These are phyloP conservation scores for Pipistrellus kuhlii DNA, from an alignment of 2,797 vertebrate species.

Conservation along the genomic window DNA sequence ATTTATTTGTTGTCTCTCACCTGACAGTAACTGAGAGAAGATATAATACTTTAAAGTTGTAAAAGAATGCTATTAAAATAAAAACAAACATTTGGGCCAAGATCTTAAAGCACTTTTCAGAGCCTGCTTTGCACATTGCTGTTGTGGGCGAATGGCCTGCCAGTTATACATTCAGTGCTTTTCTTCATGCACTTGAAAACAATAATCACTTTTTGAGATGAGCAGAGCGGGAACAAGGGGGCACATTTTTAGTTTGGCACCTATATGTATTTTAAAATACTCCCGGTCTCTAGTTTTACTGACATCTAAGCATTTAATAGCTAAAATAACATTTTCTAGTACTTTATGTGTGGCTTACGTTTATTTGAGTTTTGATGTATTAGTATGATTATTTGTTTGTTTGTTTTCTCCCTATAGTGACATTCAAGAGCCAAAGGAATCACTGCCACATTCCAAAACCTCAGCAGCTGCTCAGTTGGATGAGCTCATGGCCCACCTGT, in stretches of 20 bases:
- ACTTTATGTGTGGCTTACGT: not conserved
- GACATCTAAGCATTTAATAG: not conserved
- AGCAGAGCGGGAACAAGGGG: not conserved
- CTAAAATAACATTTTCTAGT: constrained; percentile 18
- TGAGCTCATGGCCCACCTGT: constrained; percentile 85
- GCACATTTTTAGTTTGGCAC: not conserved
- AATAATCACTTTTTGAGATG: not conserved
- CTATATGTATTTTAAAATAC: not conserved
- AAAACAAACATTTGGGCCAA: not conserved
- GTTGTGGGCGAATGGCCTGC: not conserved
- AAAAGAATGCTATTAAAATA: not conserved
- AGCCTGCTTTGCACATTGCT: not conserved
- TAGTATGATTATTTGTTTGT: not conserved
- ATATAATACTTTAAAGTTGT: not conserved
- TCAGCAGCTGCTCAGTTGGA: constrained; percentile 84
- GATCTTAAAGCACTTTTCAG: not conserved
- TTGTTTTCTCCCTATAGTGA: constrained; percentile 39
- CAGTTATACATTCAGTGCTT: not conserved
- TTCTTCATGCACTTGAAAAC: not conserved
- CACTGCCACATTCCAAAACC: not conserved
- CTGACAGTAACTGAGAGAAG: not conserved
- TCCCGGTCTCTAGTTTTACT: not conserved
- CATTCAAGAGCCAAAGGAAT: fast-evolving
- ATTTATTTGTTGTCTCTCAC: not conserved
- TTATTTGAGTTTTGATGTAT: constrained; percentile 41